These are phyloP conservation scores for Crenuchus spilurus DNA, from an alignment of 2,797 vertebrate genomes.

Conservation along the genomic window DNA sequence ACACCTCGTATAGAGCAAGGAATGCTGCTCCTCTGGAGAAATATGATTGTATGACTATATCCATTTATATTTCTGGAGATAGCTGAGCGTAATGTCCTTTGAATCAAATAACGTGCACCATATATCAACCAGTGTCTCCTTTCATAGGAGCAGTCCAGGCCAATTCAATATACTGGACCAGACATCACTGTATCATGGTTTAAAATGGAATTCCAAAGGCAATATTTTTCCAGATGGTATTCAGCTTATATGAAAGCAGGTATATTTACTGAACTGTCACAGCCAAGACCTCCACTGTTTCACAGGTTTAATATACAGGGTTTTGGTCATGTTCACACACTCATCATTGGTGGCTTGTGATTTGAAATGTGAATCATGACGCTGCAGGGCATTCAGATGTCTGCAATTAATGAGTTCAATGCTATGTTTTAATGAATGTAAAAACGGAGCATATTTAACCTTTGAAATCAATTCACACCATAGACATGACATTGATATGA, in stretches of 20 bases:
- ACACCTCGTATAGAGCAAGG: slow-evolving; percentile 57
- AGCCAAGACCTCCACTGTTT: not conserved
- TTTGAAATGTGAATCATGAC: not conserved
- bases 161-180: slow-evolving; percentile 68
- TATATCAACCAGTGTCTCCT: slow-evolving; percentile 70
- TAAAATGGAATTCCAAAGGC: slow-evolving; percentile 65
- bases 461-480: no score
- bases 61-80: slow-evolving; percentile 78
- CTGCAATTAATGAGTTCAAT: no score
- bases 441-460: no score
- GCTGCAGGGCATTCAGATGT: no score
- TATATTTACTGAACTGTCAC: slow-evolving; percentile 17
- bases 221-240: slow-evolving; percentile 48
- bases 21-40: slow-evolving; percentile 63
- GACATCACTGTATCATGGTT: slow-evolving; percentile 62
- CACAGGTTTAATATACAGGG: slow-evolving; percentile 9
- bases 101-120: slow-evolving; percentile 78
- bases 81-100: slow-evolving; percentile 72
- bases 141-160: slow-evolving; percentile 61
- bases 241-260: slow-evolving; percentile 15
- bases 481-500: no score
- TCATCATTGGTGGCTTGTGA: not conserved
- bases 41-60: slow-evolving; percentile 71
- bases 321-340: not conserved
- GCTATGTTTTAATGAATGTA: no score